Percentiles rank a stretch among this genome's conserved stretches.
phyloP scores from a whole-genome alignment of 2,888 invertebrate species.

The Nomada fucata region DNA sequence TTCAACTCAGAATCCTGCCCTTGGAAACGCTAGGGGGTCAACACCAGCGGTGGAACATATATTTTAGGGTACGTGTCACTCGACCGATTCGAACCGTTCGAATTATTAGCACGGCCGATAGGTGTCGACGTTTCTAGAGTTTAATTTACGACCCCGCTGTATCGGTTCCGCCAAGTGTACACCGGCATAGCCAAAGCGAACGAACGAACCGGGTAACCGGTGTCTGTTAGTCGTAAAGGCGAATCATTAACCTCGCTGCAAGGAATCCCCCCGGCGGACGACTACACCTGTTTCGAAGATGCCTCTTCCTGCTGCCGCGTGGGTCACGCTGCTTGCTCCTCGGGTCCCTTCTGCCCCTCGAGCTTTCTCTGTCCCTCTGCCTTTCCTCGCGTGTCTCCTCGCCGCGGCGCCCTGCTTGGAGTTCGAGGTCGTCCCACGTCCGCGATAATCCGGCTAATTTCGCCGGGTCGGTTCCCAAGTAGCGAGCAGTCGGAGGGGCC shows the following conservation, averaged over 20 bases:
- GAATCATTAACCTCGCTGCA: conserved; percentile 71
- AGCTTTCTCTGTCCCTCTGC: neutral
- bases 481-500: conserved; percentile 46
- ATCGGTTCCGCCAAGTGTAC: neutral
- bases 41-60: no score
- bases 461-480: conserved; percentile 55
- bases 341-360: conserved; percentile 13
- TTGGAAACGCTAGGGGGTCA: no score
- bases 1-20: no score
- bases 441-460: conserved; percentile 68
- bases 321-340: conserved; percentile 57
- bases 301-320: conserved; percentile 62
- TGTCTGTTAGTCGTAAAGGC: conserved; percentile 64
- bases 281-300: conserved; percentile 70
- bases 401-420: conserved; percentile 9
- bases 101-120: no score
- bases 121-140: no score
- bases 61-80: no score
- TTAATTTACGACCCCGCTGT: neutral
- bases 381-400: conserved; percentile 12
- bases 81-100: no score
- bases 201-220: conserved; percentile 41
- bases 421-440: conserved; percentile 70
- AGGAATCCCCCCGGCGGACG: conserved; percentile 49
- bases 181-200: conserved; percentile 36